phyloP scores from a whole-genome alignment of 2,888 invertebrate genomes.

The Pinctada fucata region DNA sequence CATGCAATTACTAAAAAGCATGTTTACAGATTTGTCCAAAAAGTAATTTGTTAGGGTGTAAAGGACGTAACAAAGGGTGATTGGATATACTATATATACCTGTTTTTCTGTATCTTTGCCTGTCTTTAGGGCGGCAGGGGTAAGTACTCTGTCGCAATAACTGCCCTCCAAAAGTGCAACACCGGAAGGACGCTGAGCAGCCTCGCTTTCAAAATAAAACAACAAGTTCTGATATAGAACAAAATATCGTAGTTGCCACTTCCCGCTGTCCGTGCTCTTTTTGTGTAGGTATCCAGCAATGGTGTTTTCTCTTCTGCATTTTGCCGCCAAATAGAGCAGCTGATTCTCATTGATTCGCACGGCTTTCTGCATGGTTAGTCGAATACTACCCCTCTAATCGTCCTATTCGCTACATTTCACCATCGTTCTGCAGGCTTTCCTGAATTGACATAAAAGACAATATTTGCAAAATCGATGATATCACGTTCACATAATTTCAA shows the following conservation, averaged over 20 bases:
- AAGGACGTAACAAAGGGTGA: too few relatives aligned
- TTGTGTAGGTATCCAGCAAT: constrained; percentile 90
- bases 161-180: constrained; percentile 92
- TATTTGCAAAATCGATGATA: constrained; percentile 2
- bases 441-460: constrained; percentile 3
- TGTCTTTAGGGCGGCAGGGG: constrained; percentile 63
- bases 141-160: constrained; percentile 80
- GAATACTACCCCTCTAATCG: not conserved
- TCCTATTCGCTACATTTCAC: not conserved
- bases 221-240: constrained; percentile 87
- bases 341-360: constrained; percentile 90
- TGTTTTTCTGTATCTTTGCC: constrained; percentile 73
- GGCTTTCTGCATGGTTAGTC: constrained; percentile 85
- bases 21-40: too few relatives aligned
- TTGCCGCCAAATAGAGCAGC: constrained; percentile 88
- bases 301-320: constrained; percentile 91
- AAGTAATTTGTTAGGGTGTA: too few relatives aligned
- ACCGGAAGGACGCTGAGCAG: constrained; percentile 87
- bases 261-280: constrained; percentile 88
- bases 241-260: constrained; percentile 85
- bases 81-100: constrained; percentile 49
- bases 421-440: not conserved
- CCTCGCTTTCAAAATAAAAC: constrained; percentile 93
- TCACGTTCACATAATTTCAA: constrained; percentile 4
- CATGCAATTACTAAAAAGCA: too few relatives aligned